Conservation (phyloP, 2,797 vertebrate species). For the Salarias fasciatus region DNA sequence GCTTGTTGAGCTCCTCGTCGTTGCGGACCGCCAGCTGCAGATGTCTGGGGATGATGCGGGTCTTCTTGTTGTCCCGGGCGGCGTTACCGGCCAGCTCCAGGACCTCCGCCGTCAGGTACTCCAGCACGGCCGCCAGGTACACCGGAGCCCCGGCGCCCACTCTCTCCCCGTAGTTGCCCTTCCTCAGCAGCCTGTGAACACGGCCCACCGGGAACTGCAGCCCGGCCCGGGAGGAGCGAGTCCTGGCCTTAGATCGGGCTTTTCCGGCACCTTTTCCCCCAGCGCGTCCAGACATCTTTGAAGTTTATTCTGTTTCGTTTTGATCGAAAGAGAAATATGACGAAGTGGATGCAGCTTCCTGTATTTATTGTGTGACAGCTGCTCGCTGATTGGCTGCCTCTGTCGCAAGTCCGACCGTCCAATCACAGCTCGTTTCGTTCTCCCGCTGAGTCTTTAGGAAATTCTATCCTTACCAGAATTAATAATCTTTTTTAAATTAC, state of each 20-base stretch:
- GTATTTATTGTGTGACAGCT: background rate
- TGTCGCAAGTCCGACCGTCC: too few relatives aligned
- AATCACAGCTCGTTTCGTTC: too few relatives aligned
- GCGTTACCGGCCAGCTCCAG: slow-evolving; percentile 32
- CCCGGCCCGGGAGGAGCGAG: too few relatives aligned
- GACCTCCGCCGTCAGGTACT: slow-evolving; percentile 14
- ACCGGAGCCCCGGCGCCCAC: slow-evolving; percentile 14
- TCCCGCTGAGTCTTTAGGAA: too few relatives aligned
- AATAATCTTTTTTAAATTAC: too few relatives aligned
- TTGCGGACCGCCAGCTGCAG: slow-evolving; percentile 66
- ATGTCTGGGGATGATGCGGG: slow-evolving; percentile 56
- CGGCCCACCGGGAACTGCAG: slow-evolving; percentile 12
- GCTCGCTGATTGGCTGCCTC: background rate
- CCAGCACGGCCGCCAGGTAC: background rate
- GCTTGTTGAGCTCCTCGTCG: slow-evolving; percentile 43
- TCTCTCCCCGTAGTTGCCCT: background rate
- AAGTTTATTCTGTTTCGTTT: too few relatives aligned
- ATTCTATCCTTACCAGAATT: too few relatives aligned
- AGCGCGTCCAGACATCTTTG: background rate
- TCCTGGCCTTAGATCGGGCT: too few relatives aligned
- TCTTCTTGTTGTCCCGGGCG: slow-evolving; percentile 54
- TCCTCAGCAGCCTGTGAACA: slow-evolving; percentile 5
- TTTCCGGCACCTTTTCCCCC: background rate
- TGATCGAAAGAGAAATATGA: too few relatives aligned
- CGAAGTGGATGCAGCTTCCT: too few relatives aligned